Conservation (phyloP, 2,797 vertebrate genomes). For the Danio tinwini region DNA sequence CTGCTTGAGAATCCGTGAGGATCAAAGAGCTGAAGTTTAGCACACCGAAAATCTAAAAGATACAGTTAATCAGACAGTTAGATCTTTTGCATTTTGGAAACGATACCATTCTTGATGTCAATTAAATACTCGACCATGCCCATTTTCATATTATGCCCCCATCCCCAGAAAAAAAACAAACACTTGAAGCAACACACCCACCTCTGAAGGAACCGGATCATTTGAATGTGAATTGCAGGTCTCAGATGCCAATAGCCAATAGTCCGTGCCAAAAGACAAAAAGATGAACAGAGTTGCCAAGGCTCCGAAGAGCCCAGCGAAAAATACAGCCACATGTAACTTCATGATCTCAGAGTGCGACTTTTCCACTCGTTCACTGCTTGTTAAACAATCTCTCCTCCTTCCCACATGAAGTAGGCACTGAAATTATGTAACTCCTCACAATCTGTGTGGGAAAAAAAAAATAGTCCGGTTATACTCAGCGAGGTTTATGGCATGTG, state of each 20-base stretch:
- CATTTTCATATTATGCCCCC: neutral
- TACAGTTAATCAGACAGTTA: too few relatives aligned
- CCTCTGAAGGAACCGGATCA: constrained; percentile 25
- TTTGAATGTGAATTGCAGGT: constrained; percentile 71
- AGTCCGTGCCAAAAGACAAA: constrained; percentile 95
- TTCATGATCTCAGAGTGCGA: constrained; percentile 78
- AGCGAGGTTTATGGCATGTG: constrained; percentile 7
- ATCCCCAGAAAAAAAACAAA: too few relatives aligned
- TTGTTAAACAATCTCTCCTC: constrained; percentile 26
- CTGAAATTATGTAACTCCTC: constrained; percentile 17
- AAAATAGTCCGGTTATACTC: neutral
- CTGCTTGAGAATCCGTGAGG: neutral
- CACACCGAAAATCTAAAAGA: neutral
- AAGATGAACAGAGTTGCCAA: constrained; percentile 88
- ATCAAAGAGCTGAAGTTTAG: neutral
- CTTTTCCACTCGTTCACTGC: constrained; percentile 4
- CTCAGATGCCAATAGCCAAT: constrained; percentile 94
- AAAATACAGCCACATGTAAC: constrained; percentile 89
- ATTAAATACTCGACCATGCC: neutral
- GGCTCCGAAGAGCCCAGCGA: constrained; percentile 93
- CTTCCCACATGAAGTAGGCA: neutral
- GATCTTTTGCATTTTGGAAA: too few relatives aligned
- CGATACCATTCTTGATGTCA: neutral
- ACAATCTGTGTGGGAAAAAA: neutral
- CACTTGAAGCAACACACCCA: constrained; percentile 39